A percentile compares a stretch with the other conserved stretches of the same genome.
Conservation (phyloP, 2,113 vertebrate genomes). For the Petaurus breviceps region DNA sequence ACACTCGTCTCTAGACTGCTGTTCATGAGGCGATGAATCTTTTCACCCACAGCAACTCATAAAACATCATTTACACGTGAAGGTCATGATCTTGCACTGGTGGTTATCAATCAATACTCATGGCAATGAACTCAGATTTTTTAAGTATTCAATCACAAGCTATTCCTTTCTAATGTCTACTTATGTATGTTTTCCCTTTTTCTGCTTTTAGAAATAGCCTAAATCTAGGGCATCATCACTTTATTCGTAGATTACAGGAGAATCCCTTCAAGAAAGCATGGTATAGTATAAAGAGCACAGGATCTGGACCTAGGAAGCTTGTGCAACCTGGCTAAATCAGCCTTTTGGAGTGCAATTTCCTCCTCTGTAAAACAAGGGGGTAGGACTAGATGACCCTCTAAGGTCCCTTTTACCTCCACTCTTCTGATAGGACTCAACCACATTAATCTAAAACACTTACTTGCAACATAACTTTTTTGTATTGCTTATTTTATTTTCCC, state of each 20-base stretch:
- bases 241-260: neutral
- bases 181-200: neutral
- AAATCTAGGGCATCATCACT: neutral
- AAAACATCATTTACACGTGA: neutral
- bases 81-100: neutral
- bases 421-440: neutral
- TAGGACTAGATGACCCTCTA: neutral
- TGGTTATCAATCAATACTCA: neutral
- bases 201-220: neutral
- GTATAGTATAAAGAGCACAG: neutral
- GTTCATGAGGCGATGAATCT: neutral
- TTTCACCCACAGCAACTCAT: neutral
- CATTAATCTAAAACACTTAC: neutral
- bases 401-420: neutral
- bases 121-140: neutral
- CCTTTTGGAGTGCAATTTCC: neutral
- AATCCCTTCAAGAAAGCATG: neutral
- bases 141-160: neutral
- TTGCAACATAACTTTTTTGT: too few relatives aligned
- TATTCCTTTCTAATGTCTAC: neutral
- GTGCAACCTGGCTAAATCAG: neutral
- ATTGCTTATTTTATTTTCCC: too few relatives aligned
- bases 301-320: neutral
- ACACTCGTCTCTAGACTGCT: neutral
- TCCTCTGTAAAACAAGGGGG: neutral